Percentiles rank a stretch among this genome's conserved stretches.
Conservation (phyloP, 2,888 invertebrate genomes). For the Drosophila vallismaia region DNA sequence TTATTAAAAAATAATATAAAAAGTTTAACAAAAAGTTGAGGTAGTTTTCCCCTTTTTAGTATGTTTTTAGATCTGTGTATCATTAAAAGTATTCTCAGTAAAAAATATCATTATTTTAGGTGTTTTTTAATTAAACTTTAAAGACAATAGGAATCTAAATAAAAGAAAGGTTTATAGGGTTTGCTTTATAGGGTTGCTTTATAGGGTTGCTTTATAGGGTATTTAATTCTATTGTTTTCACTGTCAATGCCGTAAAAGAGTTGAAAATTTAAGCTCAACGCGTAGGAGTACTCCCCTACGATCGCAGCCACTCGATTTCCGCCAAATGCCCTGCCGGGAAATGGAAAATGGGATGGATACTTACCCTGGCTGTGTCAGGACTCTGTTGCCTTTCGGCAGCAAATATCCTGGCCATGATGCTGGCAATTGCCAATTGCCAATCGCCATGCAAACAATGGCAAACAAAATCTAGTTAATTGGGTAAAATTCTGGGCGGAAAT, state of each 20-base stretch:
- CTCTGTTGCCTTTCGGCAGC: not conserved
- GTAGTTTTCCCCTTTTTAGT: too few species aligned
- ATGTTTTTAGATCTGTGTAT: too few species aligned
- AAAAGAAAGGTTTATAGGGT: too few species aligned
- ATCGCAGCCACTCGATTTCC: conserved; percentile 62
- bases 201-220: too few species aligned
- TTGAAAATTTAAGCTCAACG: conserved; percentile 26
- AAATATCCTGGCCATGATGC: conserved; percentile 27
- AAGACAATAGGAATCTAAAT: too few species aligned
- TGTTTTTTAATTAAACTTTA: too few species aligned
- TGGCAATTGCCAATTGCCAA: conserved; percentile 22
- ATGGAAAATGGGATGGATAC: conserved; percentile 15
- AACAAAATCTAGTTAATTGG: conserved; percentile 76
- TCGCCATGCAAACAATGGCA: conserved; percentile 46
- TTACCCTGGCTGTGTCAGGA: not conserved
- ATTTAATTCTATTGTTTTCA: too few species aligned
- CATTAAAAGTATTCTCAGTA: too few species aligned
- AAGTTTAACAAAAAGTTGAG: too few species aligned
- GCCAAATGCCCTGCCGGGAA: conserved; percentile 35
- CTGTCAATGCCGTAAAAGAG: not conserved
- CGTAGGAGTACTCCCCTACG: not conserved
- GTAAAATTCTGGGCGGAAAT: conserved; percentile 74
- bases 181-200: too few species aligned
- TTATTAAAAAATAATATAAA: too few species aligned
- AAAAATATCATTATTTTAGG: too few species aligned